Conservation (phyloP, 2,888 invertebrate species). For the Chesias legatella region DNA sequence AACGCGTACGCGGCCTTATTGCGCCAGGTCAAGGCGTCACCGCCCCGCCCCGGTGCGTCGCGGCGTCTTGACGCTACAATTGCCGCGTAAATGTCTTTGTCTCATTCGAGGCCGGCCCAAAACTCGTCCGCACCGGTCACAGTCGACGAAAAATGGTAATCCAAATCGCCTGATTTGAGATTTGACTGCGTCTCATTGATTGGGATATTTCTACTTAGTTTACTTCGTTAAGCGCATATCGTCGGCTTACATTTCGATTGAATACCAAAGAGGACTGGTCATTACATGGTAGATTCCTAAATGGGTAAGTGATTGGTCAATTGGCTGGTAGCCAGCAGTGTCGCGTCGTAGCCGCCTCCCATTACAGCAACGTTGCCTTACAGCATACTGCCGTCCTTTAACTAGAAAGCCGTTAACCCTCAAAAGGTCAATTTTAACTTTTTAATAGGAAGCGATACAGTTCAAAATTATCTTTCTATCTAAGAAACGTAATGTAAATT, state of each 20-base stretch:
- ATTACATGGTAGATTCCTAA: neutral
- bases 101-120: conserved; percentile 24
- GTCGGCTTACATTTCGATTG: conserved; percentile 9
- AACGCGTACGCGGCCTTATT: conserved; percentile 26
- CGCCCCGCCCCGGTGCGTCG: conserved; percentile 13
- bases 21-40: conserved; percentile 27
- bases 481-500: no score
- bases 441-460: no score
- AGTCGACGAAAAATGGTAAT: conserved; percentile 24
- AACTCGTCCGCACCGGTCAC: conserved; percentile 22
- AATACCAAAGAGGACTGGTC: neutral
- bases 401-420: no score
- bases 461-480: no score
- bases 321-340: conserved; percentile 16
- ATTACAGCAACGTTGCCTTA: conserved; percentile 17
- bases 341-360: conserved; percentile 10
- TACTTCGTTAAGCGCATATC: conserved; percentile 10
- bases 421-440: no score
- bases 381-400: conserved; percentile 8
- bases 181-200: conserved; percentile 22
- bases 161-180: conserved; percentile 20
- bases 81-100: conserved; percentile 23
- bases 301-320: conserved; percentile 12
- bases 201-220: conserved; percentile 25
- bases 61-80: conserved; percentile 14